Conservation (phyloP, 2,888 invertebrate species). For the Myopa tessellatipennis region DNA sequence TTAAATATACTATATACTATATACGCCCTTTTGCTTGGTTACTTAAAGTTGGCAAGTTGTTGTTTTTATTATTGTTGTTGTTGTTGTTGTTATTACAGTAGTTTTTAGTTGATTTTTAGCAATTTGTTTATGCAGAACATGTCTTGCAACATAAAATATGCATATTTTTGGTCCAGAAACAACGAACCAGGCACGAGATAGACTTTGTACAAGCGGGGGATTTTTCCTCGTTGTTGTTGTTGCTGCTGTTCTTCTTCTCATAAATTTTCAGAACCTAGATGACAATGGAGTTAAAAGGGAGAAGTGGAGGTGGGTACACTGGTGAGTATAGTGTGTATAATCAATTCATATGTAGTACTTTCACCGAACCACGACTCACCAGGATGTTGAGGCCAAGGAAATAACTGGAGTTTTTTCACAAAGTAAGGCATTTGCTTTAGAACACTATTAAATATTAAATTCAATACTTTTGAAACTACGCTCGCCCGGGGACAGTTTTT, state of each 20-base stretch:
- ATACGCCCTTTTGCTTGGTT: neutral
- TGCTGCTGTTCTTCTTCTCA: constrained; percentile 11
- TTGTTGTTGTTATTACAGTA: constrained; percentile 2
- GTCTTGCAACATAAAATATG: constrained; percentile 38
- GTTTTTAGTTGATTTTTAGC: constrained; percentile 29
- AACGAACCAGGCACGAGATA: neutral
- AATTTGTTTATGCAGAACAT: constrained; percentile 39
- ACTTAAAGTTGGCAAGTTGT: neutral
- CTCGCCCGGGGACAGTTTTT: too few relatives aligned
- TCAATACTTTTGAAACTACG: neutral
- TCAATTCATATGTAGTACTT: too few relatives aligned
- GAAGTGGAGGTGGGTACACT: neutral
- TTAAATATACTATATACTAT: too few relatives aligned
- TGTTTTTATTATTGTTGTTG: neutral
- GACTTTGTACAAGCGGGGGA: neutral
- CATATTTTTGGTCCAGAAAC: constrained; percentile 9
- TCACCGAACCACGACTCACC: too few relatives aligned
- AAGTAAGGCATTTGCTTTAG: too few relatives aligned
- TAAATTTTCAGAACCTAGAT: constrained; percentile 28
- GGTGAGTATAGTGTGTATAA: too few relatives aligned
- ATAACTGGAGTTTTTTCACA: too few relatives aligned
- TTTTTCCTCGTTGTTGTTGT: neutral
- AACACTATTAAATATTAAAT: neutral
- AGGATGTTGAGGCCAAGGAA: too few relatives aligned
- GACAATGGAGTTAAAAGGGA: constrained; percentile 12